A percentile compares a stretch with the other conserved stretches of the same genome.
These are phyloP conservation scores for Caenorhabditis auriculariae DNA, from an alignment of 2,888 invertebrate species.

Conservation along the genomic window DNA sequence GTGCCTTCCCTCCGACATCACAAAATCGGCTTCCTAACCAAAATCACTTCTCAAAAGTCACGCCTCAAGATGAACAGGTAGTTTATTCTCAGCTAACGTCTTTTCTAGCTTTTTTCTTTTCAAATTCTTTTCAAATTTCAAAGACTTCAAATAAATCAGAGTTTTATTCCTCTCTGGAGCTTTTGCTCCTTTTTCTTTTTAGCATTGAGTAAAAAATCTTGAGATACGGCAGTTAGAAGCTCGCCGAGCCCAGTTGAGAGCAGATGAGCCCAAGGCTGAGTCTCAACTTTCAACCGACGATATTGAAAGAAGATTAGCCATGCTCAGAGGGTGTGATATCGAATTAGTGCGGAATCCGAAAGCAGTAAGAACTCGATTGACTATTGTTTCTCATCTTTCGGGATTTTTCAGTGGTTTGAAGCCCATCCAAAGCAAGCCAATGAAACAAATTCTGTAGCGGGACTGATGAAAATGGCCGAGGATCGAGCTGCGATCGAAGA, in stretches of 20 bases:
- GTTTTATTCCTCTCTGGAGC: no score
- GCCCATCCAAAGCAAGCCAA: no score
- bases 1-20: no score
- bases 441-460: conserved; percentile 19
- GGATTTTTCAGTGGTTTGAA: conserved; percentile 30
- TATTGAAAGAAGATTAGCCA: conserved; percentile 55
- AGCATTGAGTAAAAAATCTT: no score
- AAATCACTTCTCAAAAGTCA: no score
- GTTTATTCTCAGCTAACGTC: no score
- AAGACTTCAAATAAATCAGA: no score
- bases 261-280: conserved; percentile 5
- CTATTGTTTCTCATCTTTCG: background rate
- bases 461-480: conserved; percentile 31
- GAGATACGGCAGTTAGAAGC: conserved; percentile 13
- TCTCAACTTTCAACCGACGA: conserved; percentile 27
- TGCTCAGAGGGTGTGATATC: conserved; percentile 52
- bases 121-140: no score
- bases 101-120: no score
- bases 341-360: conserved; percentile 55
- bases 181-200: no score
- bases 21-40: no score
- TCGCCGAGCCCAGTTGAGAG: conserved; percentile 9
- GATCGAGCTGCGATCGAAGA: conserved; percentile 30
- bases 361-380: conserved; percentile 14
- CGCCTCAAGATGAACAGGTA: no score